Evolutionary conservation across 2,113 vertebrate species (phyloP).

Genomic region (Junco hyemalis): DNA sequence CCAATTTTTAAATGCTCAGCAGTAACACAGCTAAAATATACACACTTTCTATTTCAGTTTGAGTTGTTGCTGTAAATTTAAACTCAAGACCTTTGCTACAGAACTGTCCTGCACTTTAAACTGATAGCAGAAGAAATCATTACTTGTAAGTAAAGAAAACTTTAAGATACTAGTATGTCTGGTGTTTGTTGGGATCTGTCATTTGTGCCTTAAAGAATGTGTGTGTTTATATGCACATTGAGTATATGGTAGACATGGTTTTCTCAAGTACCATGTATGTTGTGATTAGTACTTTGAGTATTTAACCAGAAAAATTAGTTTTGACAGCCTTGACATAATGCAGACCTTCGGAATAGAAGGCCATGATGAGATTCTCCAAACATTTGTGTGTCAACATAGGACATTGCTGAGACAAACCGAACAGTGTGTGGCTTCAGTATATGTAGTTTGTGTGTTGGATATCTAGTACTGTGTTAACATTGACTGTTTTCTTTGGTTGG

Average conservation of each 20-base stretch:
- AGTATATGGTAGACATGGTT: neutral
- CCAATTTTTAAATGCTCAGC: neutral
- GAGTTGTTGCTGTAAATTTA: neutral
- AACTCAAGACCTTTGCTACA: neutral
- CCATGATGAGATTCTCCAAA: neutral
- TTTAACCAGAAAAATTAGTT: neutral
- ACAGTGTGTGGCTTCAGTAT: neutral
- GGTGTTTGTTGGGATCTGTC: neutral
- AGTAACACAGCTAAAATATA: neutral
- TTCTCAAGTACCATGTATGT: neutral
- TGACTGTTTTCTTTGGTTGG: neutral
- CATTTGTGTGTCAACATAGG: neutral
- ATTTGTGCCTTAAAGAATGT: neutral
- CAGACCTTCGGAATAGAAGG: neutral
- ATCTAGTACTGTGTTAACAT: neutral
- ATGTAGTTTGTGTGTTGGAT: neutral
- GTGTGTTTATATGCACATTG: neutral
- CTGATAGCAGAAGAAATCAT: neutral
- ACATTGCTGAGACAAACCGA: neutral
- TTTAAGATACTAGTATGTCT: neutral
- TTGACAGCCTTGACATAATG: neutral
- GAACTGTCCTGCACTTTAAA: neutral
- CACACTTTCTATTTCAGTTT: neutral
- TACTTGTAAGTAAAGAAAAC: neutral
- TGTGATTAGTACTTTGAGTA: neutral